Conservation (phyloP, 2,888 invertebrate genomes). For the Nesidiocoris tenuis region DNA sequence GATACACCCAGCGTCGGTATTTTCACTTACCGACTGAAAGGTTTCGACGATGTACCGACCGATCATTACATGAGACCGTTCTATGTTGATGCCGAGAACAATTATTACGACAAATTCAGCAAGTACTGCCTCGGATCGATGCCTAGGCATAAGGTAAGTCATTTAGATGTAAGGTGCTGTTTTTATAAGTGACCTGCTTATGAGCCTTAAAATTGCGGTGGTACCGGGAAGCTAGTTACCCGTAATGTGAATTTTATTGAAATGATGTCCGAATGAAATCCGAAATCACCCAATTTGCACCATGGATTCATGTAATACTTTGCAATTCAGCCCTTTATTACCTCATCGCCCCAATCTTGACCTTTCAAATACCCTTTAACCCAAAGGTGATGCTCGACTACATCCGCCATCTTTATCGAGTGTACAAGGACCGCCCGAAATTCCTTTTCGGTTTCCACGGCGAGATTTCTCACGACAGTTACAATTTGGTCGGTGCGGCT, state of each 20-base stretch:
- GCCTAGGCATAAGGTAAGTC: conserved; percentile 51
- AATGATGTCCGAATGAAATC: too few relatives aligned
- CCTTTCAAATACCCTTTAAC: too few relatives aligned
- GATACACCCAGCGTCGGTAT: conserved; percentile 82
- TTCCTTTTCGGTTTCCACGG: conserved; percentile 87
- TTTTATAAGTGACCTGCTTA: too few relatives aligned
- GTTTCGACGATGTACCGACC: conserved; percentile 79
- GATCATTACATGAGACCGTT: conserved; percentile 87
- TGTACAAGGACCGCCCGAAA: conserved; percentile 68
- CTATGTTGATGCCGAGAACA: conserved; percentile 66
- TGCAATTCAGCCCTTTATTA: too few relatives aligned
- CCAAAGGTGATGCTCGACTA: conserved; percentile 59
- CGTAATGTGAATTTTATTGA: too few relatives aligned
- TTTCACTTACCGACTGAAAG: conserved; percentile 86
- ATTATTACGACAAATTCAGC: conserved; percentile 60
- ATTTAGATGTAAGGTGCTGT: too few relatives aligned
- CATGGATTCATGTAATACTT: too few relatives aligned
- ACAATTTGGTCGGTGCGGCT: conserved; percentile 73
- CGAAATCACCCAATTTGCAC: too few relatives aligned
- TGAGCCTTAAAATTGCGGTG: too few relatives aligned
- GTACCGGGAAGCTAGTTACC: too few relatives aligned
- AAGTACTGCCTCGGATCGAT: conserved; percentile 59
- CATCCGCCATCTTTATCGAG: conserved; percentile 60
- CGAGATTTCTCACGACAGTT: conserved; percentile 83
- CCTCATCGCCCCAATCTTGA: too few relatives aligned